Base-by-base conservation (phyloP, 2,888 invertebrate species). In the Ypsolopha sequella region DNA sequence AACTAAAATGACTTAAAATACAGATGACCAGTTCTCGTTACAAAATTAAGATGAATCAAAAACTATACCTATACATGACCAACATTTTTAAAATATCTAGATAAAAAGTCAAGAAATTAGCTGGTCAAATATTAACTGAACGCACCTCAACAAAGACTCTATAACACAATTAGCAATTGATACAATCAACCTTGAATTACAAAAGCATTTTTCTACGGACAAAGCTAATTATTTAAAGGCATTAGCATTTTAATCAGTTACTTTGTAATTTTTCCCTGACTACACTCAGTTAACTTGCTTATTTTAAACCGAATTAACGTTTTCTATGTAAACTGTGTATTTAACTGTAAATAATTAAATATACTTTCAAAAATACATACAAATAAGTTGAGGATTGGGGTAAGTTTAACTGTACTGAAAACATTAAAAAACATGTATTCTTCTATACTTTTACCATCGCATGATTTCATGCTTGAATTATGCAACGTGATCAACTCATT, bases 361-460 rank as follows among this genome's bases (percentile, higher is more conserved):
- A n/a, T 11, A 39, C 10, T 39, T 9, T 39, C 11, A 39, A 39
- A 39, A 10, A 10, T 38, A 9, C 10, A 39, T 39, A 24, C 24
- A 24, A 24, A 24, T 24, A 24, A 24, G 24, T 24, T 24, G 24
- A 24, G 24, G 24, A 24, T 24, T 24, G 24, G 24, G 24, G 24
- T 24, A 24, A 24, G 24, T 24, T 24, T 24, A 24, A 24, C 24
- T 24, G 24, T 24, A 4, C 4, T 24, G 24, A 3, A 24, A 24
- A 24, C 24, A 24, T 4, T 3, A 24, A 24, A 24, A 2, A 24
- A 3, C 24, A 24, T 24, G 24, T 24, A 24, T 24, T 24, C 4
- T 24, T 24, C 24, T 24, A 2, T 24, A 59, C 53, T 64, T 58
- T 64, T 68, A 76, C n/a, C 76, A 76, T 76, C 75, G 68, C 53